phyloP scores from a whole-genome alignment of 2,113 vertebrate genomes.

The Dermatemys mawii region DNA sequence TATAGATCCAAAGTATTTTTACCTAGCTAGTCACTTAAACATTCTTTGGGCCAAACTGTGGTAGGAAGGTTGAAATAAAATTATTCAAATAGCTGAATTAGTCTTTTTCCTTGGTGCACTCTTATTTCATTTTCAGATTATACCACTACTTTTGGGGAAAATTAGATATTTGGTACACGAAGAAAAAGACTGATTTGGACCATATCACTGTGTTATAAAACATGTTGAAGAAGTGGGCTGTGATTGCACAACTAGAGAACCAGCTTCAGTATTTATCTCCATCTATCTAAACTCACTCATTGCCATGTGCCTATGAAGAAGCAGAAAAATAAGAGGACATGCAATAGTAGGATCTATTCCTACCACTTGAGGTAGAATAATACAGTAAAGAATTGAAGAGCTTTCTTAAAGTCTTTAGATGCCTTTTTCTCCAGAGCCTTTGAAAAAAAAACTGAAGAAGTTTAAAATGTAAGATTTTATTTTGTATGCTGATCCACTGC shows the following conservation, averaged over 20 bases:
- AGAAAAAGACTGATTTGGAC: neutral
- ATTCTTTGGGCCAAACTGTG: neutral
- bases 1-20: neutral
- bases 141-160: neutral
- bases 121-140: neutral
- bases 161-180: neutral
- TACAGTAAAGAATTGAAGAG: neutral
- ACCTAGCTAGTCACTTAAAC: neutral
- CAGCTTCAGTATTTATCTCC: neutral
- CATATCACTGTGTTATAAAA: neutral
- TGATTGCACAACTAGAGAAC: neutral
- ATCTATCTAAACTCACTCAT: neutral
- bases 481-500: neutral
- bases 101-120: neutral
- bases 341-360: neutral
- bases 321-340: neutral
- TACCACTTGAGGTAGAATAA: neutral
- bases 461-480: neutral
- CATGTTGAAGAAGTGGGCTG: neutral
- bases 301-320: neutral
- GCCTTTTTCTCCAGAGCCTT: neutral
- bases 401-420: neutral
- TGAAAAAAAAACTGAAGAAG: neutral
- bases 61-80: neutral
- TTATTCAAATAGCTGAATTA: fast-evolving